Evolutionary conservation across 2,888 invertebrate species (phyloP).

Genomic region (Seira ritae): DNA sequence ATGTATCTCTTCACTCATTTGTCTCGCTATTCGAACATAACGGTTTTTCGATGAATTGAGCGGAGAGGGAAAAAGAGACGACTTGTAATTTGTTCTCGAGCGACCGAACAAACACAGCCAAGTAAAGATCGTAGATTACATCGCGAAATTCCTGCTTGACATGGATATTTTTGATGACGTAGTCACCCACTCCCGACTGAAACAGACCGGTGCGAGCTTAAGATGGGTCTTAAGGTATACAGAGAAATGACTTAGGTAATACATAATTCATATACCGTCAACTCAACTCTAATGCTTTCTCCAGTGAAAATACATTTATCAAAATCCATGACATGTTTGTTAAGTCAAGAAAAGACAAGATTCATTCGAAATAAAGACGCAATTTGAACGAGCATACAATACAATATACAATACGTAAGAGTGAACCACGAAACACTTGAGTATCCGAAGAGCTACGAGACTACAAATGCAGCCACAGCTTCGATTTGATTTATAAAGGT

Average conservation of each 20-base stretch:
- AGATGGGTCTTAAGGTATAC: background rate
- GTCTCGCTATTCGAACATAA: conserved; percentile 37
- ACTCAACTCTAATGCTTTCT: background rate
- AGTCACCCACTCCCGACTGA: background rate
- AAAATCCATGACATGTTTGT: conserved; percentile 16
- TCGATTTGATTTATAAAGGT: too few species aligned
- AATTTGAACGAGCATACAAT: too few species aligned
- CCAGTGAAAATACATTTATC: conserved; percentile 11
- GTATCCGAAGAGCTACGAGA: too few species aligned
- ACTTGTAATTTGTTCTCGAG: conserved; percentile 50
- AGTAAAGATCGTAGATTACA: conserved; percentile 22
- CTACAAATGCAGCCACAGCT: too few species aligned
- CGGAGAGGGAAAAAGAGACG: conserved; percentile 32
- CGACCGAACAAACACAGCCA: conserved; percentile 3
- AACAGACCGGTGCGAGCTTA: background rate
- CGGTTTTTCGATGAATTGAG: conserved; percentile 27
- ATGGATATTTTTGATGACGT: conserved; percentile 50
- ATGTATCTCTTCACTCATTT: conserved; percentile 47
- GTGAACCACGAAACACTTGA: too few species aligned
- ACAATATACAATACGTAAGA: too few species aligned
- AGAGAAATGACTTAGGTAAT: background rate
- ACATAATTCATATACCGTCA: conserved; percentile 1
- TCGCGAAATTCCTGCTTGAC: conserved; percentile 8
- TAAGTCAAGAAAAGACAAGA: background rate
- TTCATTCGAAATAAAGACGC: background rate